These are phyloP conservation scores for Solenopsis fugax DNA, from an alignment of 1,140 invertebrate genomes.

Conservation along the genomic window DNA sequence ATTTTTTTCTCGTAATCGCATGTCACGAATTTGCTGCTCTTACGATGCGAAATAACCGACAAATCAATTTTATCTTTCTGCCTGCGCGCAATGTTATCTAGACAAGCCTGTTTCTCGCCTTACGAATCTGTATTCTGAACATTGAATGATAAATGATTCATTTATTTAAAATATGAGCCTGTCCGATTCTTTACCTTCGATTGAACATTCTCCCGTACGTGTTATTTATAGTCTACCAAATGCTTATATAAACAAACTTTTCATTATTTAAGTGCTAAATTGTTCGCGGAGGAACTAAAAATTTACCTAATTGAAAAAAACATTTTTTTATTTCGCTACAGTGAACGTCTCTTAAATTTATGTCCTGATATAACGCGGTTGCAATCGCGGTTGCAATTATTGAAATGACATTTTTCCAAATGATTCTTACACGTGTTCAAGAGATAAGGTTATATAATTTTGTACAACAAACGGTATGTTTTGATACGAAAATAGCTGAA, in stretches of 20 bases:
- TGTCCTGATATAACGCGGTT: background rate
- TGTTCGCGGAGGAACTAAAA: background rate
- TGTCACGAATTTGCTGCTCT: background rate
- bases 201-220: background rate
- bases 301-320: background rate
- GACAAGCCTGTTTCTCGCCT: constrained; percentile 26
- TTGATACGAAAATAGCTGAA: constrained; percentile 37
- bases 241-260: background rate
- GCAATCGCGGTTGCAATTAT: background rate
- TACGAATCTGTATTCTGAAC: background rate
- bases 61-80: constrained; percentile 32
- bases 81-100: background rate
- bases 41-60: background rate
- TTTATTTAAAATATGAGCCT: constrained; percentile 22
- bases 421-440: background rate
- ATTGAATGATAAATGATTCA: constrained; percentile 30
- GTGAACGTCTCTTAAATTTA: background rate
- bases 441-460: constrained; percentile 42
- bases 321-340: background rate
- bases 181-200: constrained; percentile 4
- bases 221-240: constrained; percentile 34
- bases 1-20: background rate
- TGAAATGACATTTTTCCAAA: background rate
- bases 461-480: background rate
- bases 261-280: background rate